phyloP scores from a whole-genome alignment of 2,113 vertebrate genomes.

The Protomyctophum bolini region DNA sequence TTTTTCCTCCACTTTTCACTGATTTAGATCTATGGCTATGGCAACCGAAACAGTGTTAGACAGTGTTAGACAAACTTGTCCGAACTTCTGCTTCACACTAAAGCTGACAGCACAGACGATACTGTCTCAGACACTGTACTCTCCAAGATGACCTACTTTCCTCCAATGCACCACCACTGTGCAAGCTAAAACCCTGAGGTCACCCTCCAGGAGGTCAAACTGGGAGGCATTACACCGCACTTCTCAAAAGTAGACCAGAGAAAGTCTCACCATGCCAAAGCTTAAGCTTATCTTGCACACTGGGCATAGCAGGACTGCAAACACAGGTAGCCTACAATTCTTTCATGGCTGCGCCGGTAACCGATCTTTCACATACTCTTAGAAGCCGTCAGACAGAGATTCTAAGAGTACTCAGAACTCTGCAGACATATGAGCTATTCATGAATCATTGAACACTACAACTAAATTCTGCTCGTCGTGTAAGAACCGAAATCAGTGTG shows the following conservation, averaged over 20 bases:
- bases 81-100: slow-evolving; percentile 10
- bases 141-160: slow-evolving; percentile 65
- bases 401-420: slow-evolving; percentile 46
- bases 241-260: slow-evolving; percentile 37
- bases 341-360: slow-evolving; percentile 17
- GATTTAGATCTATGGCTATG: slow-evolving; percentile 1
- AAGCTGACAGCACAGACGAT: slow-evolving; percentile 39
- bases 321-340: slow-evolving; percentile 21
- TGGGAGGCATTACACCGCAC: slow-evolving; percentile 45
- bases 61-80: slow-evolving; percentile 6
- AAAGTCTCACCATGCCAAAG: slow-evolving; percentile 30
- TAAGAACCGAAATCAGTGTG: slow-evolving; percentile 40
- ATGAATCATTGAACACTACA: slow-evolving; percentile 56
- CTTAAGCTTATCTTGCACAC: slow-evolving; percentile 33
- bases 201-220: slow-evolving; percentile 70
- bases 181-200: slow-evolving; percentile 72
- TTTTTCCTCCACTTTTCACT: neutral
- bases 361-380: slow-evolving; percentile 23
- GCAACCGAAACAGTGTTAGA: neutral
- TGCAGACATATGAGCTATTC: slow-evolving; percentile 52
- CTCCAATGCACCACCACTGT: slow-evolving; percentile 51
- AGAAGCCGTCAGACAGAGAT: slow-evolving; percentile 29
- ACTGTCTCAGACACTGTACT: slow-evolving; percentile 37
- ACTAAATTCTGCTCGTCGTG: slow-evolving; percentile 50
- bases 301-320: slow-evolving; percentile 5